A percentile compares a stretch with the other conserved stretches of the same genome.
These are phyloP conservation scores for Drosophila cracens DNA, from an alignment of 2,888 invertebrate species.

Conservation along the genomic window DNA sequence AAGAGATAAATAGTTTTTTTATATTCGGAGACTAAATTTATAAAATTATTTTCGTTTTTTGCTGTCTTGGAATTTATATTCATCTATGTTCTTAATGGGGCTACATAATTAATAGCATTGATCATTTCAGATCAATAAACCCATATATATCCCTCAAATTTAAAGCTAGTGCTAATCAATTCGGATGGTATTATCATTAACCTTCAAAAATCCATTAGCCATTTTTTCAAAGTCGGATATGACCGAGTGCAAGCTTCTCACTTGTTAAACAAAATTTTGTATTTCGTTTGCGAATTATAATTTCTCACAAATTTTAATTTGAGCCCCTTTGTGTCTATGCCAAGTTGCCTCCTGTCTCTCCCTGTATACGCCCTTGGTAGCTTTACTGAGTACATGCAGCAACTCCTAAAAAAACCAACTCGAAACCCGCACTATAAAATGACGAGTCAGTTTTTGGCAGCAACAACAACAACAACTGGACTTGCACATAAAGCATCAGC, in stretches of 20 bases:
- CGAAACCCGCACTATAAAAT: constrained; percentile 47
- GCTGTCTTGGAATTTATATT: not conserved
- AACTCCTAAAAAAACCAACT: constrained; percentile 21
- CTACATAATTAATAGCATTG: not conserved
- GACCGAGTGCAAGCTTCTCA: too few relatives aligned
- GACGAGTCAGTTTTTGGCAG: constrained; percentile 57
- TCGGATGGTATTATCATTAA: too few relatives aligned
- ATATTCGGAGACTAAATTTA: too few relatives aligned
- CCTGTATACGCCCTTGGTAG: not conserved
- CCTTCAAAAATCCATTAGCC: too few relatives aligned
- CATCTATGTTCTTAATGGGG: not conserved
- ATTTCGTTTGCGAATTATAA: not conserved
- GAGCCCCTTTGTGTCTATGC: too few relatives aligned
- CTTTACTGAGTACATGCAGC: constrained; percentile 47
- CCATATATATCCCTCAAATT: too few relatives aligned
- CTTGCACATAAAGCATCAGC: constrained; percentile 64
- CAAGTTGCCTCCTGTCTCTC: not conserved
- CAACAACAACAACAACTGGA: constrained; percentile 63
- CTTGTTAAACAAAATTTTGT: not conserved
- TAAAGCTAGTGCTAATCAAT: too few relatives aligned
- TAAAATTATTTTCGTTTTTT: not conserved
- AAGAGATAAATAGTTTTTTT: not conserved
- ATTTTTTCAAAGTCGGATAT: too few relatives aligned
- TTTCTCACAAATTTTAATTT: not conserved
- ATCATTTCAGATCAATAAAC: not conserved